Base-by-base conservation (phyloP, 2,888 invertebrate genomes). In the Pegoplata infirma region DNA sequence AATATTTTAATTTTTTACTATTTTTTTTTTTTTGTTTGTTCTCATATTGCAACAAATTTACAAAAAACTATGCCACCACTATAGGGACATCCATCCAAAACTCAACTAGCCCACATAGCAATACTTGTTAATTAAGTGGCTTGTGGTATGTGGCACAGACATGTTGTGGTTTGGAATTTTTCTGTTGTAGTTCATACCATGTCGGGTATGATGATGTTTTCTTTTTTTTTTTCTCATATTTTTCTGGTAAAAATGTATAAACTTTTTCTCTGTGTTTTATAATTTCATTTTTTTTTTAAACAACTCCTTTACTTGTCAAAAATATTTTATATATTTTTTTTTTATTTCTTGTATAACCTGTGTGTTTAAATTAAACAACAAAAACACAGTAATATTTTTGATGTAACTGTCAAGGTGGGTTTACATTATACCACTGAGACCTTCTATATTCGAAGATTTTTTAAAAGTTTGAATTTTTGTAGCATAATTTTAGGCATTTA, bases 41-140 rank as follows among this genome's bases (percentile, higher is more conserved):
- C n/a, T n/a, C 2, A n/a, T 40, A 40, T 7, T 40, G 19, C 12
- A 44, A 44, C 51, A 19, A n/a, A 58, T 28, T 32, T 16, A 49
- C 12, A 8, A 36, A 25, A 56, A 73, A 73, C 14, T 63, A 59
- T 58, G 68, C 68, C 51, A 68, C 68, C 64, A 51, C 73, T 47
- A 64, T 58, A 73, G 73, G 68, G 63, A 68, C 73, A 73, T 73
- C 12, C 67, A 63, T 44, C 44, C 77, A 63, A n/a, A 75, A 78
- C 73, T 64, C 46, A 73, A 73, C 68, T 64, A 53, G 67, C 56
- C 67, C 73, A 77, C 77, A 78, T 51, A 73, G 72, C 67, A 73
- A 77, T 77, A 77, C 77, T 78, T 78, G 77, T 78, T 78, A 78
- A 78, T 78, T 78, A 78, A 78, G 77, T 78, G 77, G 77, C 73